Conservation (phyloP, 1,140 invertebrate species). For the Daktulosphaira vitifoliae region DNA sequence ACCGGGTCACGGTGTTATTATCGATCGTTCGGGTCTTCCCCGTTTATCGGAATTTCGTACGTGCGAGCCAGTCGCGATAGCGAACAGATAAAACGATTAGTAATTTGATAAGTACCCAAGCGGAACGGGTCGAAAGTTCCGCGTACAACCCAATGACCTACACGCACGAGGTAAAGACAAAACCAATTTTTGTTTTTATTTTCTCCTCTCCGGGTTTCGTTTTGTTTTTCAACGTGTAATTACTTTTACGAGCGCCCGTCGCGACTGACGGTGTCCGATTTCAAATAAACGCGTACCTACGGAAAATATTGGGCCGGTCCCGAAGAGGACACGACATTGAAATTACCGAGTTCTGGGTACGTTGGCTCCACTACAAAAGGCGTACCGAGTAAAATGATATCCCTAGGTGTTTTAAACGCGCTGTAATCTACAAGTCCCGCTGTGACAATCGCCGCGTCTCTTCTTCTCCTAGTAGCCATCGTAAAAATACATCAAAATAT, state of each 20-base stretch:
- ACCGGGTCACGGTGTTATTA: no score
- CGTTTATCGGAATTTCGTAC: no score
- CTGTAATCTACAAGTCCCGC: slow-evolving; percentile 14
- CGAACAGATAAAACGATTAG: no score
- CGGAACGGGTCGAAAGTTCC: no score
- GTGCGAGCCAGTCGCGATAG: no score
- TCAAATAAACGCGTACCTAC: neutral
- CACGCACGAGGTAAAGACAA: no score
- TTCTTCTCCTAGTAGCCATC: neutral
- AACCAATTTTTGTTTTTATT: no score
- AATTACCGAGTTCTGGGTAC: neutral
- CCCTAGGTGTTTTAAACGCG: neutral
- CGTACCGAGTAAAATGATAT: slow-evolving; percentile 18
- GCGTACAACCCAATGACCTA: no score
- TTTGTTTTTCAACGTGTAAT: no score
- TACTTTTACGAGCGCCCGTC: neutral
- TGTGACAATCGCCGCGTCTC: slow-evolving; percentile 7
- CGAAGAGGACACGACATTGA: neutral
- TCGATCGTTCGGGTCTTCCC: no score
- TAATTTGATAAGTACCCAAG: no score
- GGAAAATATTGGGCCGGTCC: neutral
- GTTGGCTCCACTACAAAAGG: neutral
- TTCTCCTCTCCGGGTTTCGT: no score
- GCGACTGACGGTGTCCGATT: neutral
- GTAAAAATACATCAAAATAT: slow-evolving; percentile 19